These are phyloP conservation scores for Nephrotoma appendiculata DNA, from an alignment of 2,888 invertebrate species.

Conservation along the genomic window DNA sequence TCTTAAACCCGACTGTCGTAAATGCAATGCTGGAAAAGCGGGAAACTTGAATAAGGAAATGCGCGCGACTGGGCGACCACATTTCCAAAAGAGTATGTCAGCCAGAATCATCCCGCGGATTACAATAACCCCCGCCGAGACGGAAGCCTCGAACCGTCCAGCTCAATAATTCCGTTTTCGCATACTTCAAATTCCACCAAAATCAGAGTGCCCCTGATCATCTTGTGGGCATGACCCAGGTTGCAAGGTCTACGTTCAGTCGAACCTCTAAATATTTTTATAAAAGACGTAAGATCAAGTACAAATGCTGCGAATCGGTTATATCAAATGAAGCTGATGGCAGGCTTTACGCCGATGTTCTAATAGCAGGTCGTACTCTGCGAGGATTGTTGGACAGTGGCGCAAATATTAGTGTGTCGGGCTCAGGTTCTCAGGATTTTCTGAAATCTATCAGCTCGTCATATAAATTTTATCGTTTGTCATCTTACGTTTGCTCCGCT, in stretches of 20 bases:
- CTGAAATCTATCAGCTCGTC: background rate
- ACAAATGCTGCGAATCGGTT: background rate
- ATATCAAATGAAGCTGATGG: background rate
- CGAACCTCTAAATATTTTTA: background rate
- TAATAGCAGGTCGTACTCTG: background rate
- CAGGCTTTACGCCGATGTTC: background rate
- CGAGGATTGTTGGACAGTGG: background rate
- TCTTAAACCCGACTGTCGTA: no score
- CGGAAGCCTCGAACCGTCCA: background rate
- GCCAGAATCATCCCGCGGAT: background rate
- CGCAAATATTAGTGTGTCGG: background rate
- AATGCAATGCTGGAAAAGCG: no score
- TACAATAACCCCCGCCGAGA: background rate
- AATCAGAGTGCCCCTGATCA: background rate
- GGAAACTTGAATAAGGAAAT: no score
- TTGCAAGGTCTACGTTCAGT: background rate
- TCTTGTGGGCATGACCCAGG: background rate
- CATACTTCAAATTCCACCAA: background rate
- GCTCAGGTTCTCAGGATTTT: background rate
- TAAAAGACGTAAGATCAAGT: background rate
- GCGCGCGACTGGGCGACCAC: background rate
- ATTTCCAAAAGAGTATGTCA: background rate
- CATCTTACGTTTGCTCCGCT: background rate
- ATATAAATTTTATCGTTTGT: background rate
- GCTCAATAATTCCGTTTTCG: background rate